Evolutionary conservation across 2,888 invertebrate species (phyloP), one percentile per base, ranked within the genome.

Genomic region (Alloplasta piceator): DNA sequence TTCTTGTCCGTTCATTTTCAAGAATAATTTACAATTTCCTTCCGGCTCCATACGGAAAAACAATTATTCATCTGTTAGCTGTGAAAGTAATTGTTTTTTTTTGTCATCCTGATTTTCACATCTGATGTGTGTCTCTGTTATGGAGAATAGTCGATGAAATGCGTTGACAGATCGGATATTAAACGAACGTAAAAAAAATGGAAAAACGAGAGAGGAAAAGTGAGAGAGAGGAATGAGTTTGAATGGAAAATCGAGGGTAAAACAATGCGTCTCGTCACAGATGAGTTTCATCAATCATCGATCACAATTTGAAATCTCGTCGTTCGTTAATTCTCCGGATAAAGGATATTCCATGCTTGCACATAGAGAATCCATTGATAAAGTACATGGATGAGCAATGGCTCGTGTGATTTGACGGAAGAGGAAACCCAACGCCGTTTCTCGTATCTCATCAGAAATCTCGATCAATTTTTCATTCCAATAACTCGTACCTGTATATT

Each of bases 211-310:
- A 14, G 16, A 9, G 26, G 39, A 7, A 61, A 1, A 56, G 48
- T 14, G 48, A 26, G 10, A 43, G 6, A 70, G 16, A 10, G 12
- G 1, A 46, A 39, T n/a, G 70, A 63, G 72, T 36, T 60, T 41
- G 50, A 26, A 63, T n/a, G 14, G 16, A 43, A 46, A 73, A 73
- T 50, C 56, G 4, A 6, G 46, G n/a, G 41, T 6, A 10, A 38
- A 73, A 55, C 72, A 73, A 73, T 64, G 55, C 43, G 63, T 63
- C 72, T 63, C 43, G 55, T 52, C 52, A 61, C 50, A 26, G 41
- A 38, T 50, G 63, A 63, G 55, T 64, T 52, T 64, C 72, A 73
- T 73, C 72, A 12, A 55, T 73, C 72, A 80, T 67, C 46, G 26
- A 76, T 80, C 66, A 76, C 26, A 10, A 39, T 46, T 80, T 43